Evolutionary conservation across 2,113 vertebrate species (phyloP), one percentile per base, ranked within the genome.

Genomic region (Nannospalax galili): DNA sequence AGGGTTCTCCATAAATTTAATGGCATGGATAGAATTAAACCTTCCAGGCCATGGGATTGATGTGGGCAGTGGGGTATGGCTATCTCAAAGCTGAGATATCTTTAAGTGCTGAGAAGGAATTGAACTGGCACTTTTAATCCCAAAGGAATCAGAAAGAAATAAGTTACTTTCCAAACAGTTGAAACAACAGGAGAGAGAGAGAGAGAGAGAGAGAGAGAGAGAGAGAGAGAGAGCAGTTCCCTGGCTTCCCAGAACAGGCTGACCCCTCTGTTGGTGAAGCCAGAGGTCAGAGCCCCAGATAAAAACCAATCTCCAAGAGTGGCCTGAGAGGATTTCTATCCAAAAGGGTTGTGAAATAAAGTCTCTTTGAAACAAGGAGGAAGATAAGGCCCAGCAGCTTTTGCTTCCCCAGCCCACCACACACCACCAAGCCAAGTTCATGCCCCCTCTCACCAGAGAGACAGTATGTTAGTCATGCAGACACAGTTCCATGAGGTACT

Each of bases 201-300:
- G 37, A 67, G 15, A 80, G 65, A 75, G 77, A 40, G 70, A 84
- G 48, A 58, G 56, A 85, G 80, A 20, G 37, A 67, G 15, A 80
- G 65, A 75, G 77, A 40, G 70, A 84, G 48, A 58, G 56, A 85
- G 93, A 72, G 92, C 56, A 89, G 30, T 1, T 62, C 94, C 88
- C 84, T 91, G 96, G 84, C 95, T 95, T 97, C 97, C 95, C 81
- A 93, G 97, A 98, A 98, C 97, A 98, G 96, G 91, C 98, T 98
- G 98, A 98, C 97, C 90, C 75, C 97, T 97, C n/a, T 11, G 84
- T 94, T 97, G 96, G 96, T 97, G 97, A 93, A 97, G 95, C 97
- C 97, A 97, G 97, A 98, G 97, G 97, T 98, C 98, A 98, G 97
- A 97, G 97, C 97, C 37, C 97, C 97, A 98, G 97, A 98, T 85